A percentile compares a stretch with the other conserved stretches of the same genome.
Conservation (phyloP, 2,113 vertebrate species). For the Rhombomys opimus region DNA sequence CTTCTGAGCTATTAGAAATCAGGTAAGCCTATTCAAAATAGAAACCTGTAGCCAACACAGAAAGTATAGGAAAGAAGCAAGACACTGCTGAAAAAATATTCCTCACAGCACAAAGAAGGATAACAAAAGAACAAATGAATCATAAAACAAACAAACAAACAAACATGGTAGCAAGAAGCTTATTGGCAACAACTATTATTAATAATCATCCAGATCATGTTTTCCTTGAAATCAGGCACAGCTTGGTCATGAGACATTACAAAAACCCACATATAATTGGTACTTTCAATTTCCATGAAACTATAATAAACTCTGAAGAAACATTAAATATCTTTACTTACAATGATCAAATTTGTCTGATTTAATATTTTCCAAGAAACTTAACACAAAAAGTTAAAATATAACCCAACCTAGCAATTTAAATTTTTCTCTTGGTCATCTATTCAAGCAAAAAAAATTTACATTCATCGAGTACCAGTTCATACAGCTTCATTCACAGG, state of each 20-base stretch:
- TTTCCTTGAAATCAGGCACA: neutral
- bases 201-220: neutral
- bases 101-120: neutral
- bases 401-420: neutral
- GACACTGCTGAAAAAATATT: neutral
- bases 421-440: neutral
- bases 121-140: neutral
- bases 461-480: neutral
- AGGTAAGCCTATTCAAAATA: neutral
- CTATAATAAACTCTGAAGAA: neutral
- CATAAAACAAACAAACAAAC: neutral
- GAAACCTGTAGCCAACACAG: neutral
- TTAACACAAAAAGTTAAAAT: neutral
- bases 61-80: neutral
- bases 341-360: neutral
- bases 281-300: neutral
- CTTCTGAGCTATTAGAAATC: neutral
- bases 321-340: neutral
- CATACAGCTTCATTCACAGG: neutral
- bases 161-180: neutral
- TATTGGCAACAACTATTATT: neutral
- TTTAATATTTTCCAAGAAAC: neutral
- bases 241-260: neutral
- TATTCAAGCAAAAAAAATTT: neutral
- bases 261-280: neutral